Conservation (phyloP, 1,140 invertebrate genomes). For the Ctenoplectra terminalis region DNA sequence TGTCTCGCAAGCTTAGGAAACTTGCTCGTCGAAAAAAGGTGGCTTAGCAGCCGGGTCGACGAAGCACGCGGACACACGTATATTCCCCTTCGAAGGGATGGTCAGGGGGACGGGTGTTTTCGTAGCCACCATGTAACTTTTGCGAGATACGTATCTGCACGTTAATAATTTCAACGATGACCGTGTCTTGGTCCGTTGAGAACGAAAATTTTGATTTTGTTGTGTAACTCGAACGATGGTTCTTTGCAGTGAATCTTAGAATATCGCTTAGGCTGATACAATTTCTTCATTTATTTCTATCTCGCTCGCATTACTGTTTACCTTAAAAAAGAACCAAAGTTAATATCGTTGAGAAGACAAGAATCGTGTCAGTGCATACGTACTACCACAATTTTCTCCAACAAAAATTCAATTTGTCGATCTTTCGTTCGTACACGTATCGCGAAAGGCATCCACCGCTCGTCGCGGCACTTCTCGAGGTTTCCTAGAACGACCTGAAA, state of each 20-base stretch:
- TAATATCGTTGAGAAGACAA: too few species aligned
- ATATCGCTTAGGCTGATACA: too few species aligned
- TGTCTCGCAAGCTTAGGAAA: conserved; percentile 80
- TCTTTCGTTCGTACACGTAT: too few species aligned
- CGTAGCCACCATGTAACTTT: conserved; percentile 45
- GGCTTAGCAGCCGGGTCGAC: conserved; percentile 70
- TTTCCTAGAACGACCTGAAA: not conserved
- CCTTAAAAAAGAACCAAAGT: too few species aligned
- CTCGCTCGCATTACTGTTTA: too few species aligned
- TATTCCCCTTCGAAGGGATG: conserved; percentile 36
- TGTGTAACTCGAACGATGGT: not conserved
- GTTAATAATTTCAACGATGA: not conserved
- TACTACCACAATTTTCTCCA: too few species aligned
- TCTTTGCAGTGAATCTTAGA: not conserved
- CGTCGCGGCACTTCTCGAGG: too few species aligned
- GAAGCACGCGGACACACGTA: conserved; percentile 50
- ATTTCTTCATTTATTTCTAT: too few species aligned
- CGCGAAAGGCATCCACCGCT: too few species aligned
- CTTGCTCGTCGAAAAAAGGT: conserved; percentile 77
- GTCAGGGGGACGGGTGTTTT: conserved; percentile 36
- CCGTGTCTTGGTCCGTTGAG: not conserved
- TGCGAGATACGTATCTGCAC: not conserved
- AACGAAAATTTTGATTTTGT: not conserved
- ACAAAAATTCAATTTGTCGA: too few species aligned
- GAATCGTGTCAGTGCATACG: too few species aligned